phyloP scores from a whole-genome alignment of 2,797 vertebrate species.

The Pterois miles region DNA sequence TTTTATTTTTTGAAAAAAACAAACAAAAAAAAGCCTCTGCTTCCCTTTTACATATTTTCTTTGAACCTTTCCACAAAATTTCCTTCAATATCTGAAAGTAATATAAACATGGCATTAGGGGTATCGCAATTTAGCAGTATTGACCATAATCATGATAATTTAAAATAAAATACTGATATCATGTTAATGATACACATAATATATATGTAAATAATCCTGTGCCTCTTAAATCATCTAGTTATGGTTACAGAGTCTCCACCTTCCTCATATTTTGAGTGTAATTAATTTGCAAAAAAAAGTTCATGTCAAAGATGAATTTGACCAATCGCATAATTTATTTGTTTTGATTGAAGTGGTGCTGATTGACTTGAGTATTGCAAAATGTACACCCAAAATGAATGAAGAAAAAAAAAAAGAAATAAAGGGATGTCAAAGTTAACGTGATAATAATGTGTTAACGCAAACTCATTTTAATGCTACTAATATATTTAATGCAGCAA shows the following conservation, averaged over 20 bases:
- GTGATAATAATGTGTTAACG: not conserved
- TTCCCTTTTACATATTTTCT: not conserved
- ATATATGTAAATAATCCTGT: not conserved
- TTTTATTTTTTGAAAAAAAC: not conserved
- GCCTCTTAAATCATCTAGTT: too few relatives aligned
- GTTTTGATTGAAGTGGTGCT: not conserved
- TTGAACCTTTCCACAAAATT: not conserved
- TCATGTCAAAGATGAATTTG: not conserved
- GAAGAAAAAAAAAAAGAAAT: not conserved
- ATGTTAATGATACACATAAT: not conserved
- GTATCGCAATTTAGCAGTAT: not conserved
- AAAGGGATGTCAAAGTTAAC: not conserved
- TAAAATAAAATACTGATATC: not conserved
- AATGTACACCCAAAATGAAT: not conserved
- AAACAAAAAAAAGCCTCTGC: not conserved
- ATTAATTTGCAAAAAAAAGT: not conserved
- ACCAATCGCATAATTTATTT: not conserved
- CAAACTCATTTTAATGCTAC: too few relatives aligned
- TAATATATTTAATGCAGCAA: too few relatives aligned
- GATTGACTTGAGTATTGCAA: not conserved
- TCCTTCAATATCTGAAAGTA: not conserved
- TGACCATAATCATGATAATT: not conserved
- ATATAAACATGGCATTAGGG: not conserved
- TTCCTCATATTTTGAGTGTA: not conserved
- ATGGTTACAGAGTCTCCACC: too few relatives aligned